Evolutionary conservation across 2,797 vertebrate genomes (phyloP).

Genomic region (Neoniphon sammara): DNA sequence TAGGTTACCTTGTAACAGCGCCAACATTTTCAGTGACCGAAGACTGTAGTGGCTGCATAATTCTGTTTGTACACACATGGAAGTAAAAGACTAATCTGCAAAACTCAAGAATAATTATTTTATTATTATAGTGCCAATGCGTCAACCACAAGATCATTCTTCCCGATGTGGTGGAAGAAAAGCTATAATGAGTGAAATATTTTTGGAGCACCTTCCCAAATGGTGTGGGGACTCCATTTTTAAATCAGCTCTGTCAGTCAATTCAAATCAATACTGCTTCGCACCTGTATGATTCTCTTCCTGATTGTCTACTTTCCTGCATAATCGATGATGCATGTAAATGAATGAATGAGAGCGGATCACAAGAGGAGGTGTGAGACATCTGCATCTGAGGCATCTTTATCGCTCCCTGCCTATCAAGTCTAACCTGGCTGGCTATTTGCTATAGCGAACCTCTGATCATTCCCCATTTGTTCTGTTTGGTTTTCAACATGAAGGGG

Average conservation of each 20-base stretch:
- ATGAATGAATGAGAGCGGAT: slow-evolving; percentile 35
- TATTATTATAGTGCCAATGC: slow-evolving; percentile 40
- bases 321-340: background rate
- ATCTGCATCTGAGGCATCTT: slow-evolving; percentile 20
- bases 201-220: slow-evolving; percentile 15
- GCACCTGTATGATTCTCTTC: background rate
- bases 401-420: slow-evolving; percentile 4
- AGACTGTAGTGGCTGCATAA: background rate
- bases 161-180: slow-evolving; percentile 32
- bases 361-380: slow-evolving; percentile 25
- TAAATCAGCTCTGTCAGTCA: slow-evolving; percentile 33
- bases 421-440: slow-evolving; percentile 19
- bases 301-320: slow-evolving; percentile 1
- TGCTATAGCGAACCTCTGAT: slow-evolving; percentile 55
- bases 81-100: slow-evolving; percentile 11
- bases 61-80: background rate
- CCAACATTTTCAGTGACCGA: background rate
- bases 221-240: slow-evolving; percentile 14
- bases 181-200: slow-evolving; percentile 1
- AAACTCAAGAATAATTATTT: slow-evolving; percentile 36
- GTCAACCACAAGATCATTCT: slow-evolving; percentile 13
- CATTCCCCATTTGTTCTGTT: slow-evolving; percentile 60
- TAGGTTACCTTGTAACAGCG: background rate
- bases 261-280: no score
- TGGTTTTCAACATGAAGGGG: slow-evolving; percentile 68